Evolutionary conservation across 2,888 invertebrate species (phyloP).

Genomic region (Volucella zonaria): DNA sequence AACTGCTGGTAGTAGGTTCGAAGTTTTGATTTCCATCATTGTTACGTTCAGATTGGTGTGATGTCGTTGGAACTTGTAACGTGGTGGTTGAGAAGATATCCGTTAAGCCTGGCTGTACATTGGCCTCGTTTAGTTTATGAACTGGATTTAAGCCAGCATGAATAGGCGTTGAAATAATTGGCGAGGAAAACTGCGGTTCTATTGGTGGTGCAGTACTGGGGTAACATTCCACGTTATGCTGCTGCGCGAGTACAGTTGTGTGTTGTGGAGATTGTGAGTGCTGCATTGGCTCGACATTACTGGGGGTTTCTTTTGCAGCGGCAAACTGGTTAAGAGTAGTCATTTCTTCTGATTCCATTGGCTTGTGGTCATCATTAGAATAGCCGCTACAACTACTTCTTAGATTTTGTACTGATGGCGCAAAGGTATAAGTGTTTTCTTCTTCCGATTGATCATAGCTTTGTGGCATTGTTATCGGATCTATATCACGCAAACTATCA

Average conservation of each 20-base stretch:
- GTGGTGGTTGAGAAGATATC: conserved; percentile 10
- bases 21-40: background rate
- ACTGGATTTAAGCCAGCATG: background rate
- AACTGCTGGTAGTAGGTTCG: background rate
- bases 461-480: background rate
- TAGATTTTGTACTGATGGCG: conserved; percentile 19
- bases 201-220: background rate
- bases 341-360: background rate
- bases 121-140: background rate
- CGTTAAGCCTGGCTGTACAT: background rate
- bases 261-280: background rate
- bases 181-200: background rate
- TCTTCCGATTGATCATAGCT: background rate
- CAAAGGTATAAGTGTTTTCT: background rate
- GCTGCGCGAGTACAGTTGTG: background rate
- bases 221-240: background rate
- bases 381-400: background rate
- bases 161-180: background rate
- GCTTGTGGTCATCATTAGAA: conserved; percentile 4
- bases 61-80: conserved; percentile 2
- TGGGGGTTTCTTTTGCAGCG: background rate
- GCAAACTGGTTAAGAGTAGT: background rate
- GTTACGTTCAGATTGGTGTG: background rate
- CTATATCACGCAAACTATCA: background rate
- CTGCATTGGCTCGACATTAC: background rate